Conservation (phyloP, 2,113 vertebrate species). For the Misgurnus anguillicaudatus region DNA sequence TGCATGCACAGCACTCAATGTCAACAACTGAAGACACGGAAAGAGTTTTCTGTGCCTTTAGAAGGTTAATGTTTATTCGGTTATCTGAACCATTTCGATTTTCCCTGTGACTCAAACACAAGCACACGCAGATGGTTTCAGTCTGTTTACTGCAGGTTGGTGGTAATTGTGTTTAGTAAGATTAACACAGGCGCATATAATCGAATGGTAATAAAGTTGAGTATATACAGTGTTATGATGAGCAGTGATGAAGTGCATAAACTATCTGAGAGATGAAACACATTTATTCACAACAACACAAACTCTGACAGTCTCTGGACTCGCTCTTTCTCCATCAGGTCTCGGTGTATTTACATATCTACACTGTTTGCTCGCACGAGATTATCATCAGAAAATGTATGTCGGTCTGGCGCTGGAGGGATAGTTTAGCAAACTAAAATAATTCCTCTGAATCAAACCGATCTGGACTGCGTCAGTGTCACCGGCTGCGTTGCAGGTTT, state of each 20-base stretch:
- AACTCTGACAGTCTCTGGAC: slow-evolving; percentile 16
- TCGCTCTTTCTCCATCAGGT: slow-evolving; percentile 18
- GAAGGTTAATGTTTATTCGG: too few relatives aligned
- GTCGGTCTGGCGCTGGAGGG: slow-evolving; percentile 27
- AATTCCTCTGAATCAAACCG: slow-evolving; percentile 37
- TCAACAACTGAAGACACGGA: too few relatives aligned
- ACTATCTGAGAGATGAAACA: too few relatives aligned
- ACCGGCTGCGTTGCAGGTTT: slow-evolving; percentile 29
- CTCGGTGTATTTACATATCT: slow-evolving; percentile 45
- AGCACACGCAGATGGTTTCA: too few relatives aligned
- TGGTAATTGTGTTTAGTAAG: not conserved
- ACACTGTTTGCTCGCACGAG: slow-evolving; percentile 22
- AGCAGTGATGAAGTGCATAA: not conserved
- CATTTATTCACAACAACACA: not conserved
- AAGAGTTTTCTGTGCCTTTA: too few relatives aligned
- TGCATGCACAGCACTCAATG: too few relatives aligned
- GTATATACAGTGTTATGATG: slow-evolving; percentile 20
- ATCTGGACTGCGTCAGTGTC: slow-evolving; percentile 53
- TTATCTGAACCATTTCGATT: too few relatives aligned
- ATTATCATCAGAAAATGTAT: slow-evolving; percentile 22
- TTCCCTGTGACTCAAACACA: too few relatives aligned
- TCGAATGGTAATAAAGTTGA: slow-evolving; percentile 8
- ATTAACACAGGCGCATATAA: slow-evolving; percentile 4
- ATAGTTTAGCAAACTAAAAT: slow-evolving; percentile 25
- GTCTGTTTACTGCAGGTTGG: not conserved